These are phyloP conservation scores for Seira ritae DNA, from an alignment of 2,888 invertebrate genomes.

Conservation along the genomic window DNA sequence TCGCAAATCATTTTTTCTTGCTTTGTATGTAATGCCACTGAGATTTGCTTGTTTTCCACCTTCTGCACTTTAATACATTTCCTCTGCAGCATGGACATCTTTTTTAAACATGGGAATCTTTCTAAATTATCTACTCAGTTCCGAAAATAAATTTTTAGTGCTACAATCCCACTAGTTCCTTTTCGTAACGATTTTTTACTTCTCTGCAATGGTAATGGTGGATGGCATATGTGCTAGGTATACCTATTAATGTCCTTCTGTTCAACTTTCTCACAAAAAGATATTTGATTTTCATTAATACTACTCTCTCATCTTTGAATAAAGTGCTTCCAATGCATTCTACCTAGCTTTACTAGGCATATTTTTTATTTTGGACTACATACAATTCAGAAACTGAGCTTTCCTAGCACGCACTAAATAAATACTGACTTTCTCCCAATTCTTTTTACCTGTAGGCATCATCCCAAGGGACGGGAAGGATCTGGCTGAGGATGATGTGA, in stretches of 20 bases:
- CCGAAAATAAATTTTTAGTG: no score
- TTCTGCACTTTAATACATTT: slow-evolving; percentile 51
- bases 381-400: no score
- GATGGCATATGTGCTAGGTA: no score
- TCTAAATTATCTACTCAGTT: no score
- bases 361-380: no score
- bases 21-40: slow-evolving; percentile 44
- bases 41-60: slow-evolving; percentile 62
- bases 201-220: no score
- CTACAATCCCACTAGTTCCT: not conserved
- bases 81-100: not conserved
- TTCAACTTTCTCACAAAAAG: slow-evolving; percentile 70
- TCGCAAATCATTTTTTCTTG: slow-evolving; percentile 55
- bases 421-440: slow-evolving; percentile 46
- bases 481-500: slow-evolving; percentile 64
- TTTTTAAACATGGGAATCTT: not conserved
- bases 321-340: no score
- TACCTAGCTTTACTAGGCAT: no score
- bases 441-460: slow-evolving; percentile 61
- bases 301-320: no score
- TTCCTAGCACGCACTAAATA: slow-evolving; percentile 31
- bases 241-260: slow-evolving; percentile 56
- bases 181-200: no score
- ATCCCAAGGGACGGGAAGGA: slow-evolving; percentile 55
- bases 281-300: no score